Evolutionary conservation across 2,888 invertebrate genomes (phyloP), one percentile per base, ranked within the genome.

Genomic region (Luperina testacea): DNA sequence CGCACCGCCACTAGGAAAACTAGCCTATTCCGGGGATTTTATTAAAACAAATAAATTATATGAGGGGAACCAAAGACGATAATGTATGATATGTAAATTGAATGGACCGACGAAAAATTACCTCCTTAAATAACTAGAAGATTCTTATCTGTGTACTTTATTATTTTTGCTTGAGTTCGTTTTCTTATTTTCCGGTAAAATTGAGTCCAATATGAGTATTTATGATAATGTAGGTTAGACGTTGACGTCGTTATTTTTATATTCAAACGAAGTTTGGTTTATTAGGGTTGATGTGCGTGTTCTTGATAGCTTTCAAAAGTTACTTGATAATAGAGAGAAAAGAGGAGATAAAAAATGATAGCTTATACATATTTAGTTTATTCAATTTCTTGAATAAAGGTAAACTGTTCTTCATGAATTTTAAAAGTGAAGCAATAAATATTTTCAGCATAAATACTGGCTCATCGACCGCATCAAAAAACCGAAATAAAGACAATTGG

Each of bases 1-100:
- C 91, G 90, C 91, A 89, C 91, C 94, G 92, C 94, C 92, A 90
- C 91, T 94, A 95, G 93, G 94, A 94, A 95, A 95, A 95, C 94
- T 95, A 93, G 92, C 91, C 93, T 93, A 93, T 95, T 93, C 93
- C 92, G 86, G 90, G 93, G 92, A 93, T 94, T 94, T 94, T 95
- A 95, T 93, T 93, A 94, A 93, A 92, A 93, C 92, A 92, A 92
- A 92, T 93, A 93, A 92, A 92, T 91, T 90, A 90, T 87, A 79
- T 59, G 84, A 89, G 91, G 91, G 92, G 90, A 90, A 83, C 90
- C 85, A 87, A 88, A 90, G 88, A 91, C 90, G 90, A 90, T 92
- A 90, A 91, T 92, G 88, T 83, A 91, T 87, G 90, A 91, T 92
- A 92, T 92, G 92, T 88, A 92, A 92, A 92, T 91, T 91, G 90